Conservation (phyloP, 2,888 invertebrate genomes). For the Neuroscelio doddi region DNA sequence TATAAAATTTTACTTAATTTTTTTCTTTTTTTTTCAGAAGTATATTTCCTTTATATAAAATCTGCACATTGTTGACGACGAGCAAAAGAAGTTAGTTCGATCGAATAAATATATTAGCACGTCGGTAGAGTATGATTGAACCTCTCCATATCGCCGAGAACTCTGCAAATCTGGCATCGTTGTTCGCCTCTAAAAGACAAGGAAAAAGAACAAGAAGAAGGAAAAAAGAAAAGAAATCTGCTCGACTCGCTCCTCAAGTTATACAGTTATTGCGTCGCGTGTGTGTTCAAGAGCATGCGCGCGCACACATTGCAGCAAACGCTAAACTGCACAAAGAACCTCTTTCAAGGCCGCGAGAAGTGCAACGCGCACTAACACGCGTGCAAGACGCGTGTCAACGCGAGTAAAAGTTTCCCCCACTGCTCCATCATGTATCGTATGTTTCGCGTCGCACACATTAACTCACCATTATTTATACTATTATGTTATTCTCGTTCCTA, state of each 20-base stretch:
- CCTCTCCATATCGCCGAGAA: slow-evolving; percentile 19
- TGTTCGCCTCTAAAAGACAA: slow-evolving; percentile 19
- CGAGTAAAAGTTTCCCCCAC: slow-evolving; percentile 47
- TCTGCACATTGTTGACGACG: no score
- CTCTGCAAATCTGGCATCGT: slow-evolving; percentile 31
- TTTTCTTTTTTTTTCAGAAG: slow-evolving; percentile 6
- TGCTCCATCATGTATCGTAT: slow-evolving; percentile 33
- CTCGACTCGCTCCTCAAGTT: slow-evolving; percentile 43
- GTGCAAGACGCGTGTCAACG: slow-evolving; percentile 47
- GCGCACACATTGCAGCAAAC: slow-evolving; percentile 53
- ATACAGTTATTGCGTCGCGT: slow-evolving; percentile 47
- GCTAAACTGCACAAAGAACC: slow-evolving; percentile 69
- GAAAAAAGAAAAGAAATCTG: slow-evolving; percentile 35
- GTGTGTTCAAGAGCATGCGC: slow-evolving; percentile 43
- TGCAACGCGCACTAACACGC: slow-evolving; percentile 53
- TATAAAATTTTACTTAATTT: background rate
- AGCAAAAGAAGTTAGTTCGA: no score
- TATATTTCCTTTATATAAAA: background rate
- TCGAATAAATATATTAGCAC: slow-evolving; percentile 37
- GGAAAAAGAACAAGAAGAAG: slow-evolving; percentile 26
- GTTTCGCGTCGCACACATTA: slow-evolving; percentile 41
- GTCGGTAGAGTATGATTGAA: slow-evolving; percentile 38
- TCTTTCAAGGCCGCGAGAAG: slow-evolving; percentile 67
- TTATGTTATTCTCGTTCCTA: slow-evolving; percentile 5
- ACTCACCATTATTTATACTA: slow-evolving; percentile 43